A percentile compares a stretch with the other conserved stretches of the same genome.
Evolutionary conservation across 2,888 invertebrate species (phyloP).

Genomic region (Schrankia costaestrigalis): DNA sequence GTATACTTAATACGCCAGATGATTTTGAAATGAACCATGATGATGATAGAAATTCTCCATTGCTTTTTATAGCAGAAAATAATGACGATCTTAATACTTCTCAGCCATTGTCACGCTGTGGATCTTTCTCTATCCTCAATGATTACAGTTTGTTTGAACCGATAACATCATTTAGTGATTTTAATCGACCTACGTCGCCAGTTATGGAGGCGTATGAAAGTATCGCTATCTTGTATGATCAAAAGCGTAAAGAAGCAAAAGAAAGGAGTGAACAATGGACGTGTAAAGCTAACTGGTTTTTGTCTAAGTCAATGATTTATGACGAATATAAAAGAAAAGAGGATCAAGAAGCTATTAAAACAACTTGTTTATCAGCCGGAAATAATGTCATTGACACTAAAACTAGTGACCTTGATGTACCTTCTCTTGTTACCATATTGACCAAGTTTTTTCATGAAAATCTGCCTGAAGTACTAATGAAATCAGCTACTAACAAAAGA

Average conservation of each 20-base stretch:
- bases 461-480: not conserved
- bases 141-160: conserved; percentile 13
- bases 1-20: not conserved
- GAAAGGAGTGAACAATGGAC: not conserved
- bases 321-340: conserved; percentile 5
- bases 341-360: too few species aligned
- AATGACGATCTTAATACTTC: not conserved
- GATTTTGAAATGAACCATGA: not conserved
- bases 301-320: conserved; percentile 11
- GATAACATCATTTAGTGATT: not conserved
- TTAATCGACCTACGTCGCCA: conserved; percentile 40
- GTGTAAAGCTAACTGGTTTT: conserved; percentile 20
- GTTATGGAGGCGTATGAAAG: conserved; percentile 49
- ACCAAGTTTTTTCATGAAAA: conserved; percentile 25
- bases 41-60: not conserved
- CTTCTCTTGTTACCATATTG: conserved; percentile 15
- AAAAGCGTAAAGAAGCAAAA: not conserved
- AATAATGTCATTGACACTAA: not conserved
- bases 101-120: conserved; percentile 18
- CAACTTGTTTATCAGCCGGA: too few species aligned
- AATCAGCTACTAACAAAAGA: conserved; percentile 7
- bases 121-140: conserved; percentile 26
- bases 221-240: conserved; percentile 29
- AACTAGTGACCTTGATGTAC: conserved; percentile 5
- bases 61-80: conserved; percentile 5